A percentile compares a stretch with the other conserved stretches of the same genome.
Evolutionary conservation across 2,888 invertebrate genomes (phyloP).

Genomic region (Meghimatium bilineatum): DNA sequence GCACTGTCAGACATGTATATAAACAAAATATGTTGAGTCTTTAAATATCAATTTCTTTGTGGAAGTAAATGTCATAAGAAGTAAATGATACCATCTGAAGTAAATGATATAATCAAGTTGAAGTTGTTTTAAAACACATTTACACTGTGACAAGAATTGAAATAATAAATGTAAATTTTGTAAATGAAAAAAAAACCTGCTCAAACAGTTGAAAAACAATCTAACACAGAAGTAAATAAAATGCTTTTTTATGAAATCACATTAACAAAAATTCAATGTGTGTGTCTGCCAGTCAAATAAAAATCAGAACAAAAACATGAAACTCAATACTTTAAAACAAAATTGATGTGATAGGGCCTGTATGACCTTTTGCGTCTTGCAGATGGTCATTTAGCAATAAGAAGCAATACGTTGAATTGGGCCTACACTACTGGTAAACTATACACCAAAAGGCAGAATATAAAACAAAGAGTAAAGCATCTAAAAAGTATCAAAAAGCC

Average conservation of each 20-base stretch:
- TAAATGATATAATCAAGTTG: not conserved
- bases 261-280: not conserved
- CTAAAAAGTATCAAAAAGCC: no score
- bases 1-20: not conserved
- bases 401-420: no score
- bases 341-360: no score
- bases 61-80: not conserved
- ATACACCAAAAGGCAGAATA: no score
- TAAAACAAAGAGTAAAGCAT: no score
- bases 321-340: no score
- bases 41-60: constrained; percentile 2
- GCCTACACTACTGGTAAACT: no score
- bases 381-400: no score
- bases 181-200: not conserved
- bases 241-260: not conserved
- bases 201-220: not conserved
- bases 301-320: not conserved
- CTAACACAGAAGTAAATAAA: not conserved
- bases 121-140: not conserved
- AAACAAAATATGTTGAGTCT: not conserved
- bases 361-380: no score
- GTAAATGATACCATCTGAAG: not conserved
- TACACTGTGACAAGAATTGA: not conserved
- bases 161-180: not conserved
- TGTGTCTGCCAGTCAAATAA: not conserved